Conservation (phyloP, 2,888 invertebrate species). For the Yponomeuta plumbellus region DNA sequence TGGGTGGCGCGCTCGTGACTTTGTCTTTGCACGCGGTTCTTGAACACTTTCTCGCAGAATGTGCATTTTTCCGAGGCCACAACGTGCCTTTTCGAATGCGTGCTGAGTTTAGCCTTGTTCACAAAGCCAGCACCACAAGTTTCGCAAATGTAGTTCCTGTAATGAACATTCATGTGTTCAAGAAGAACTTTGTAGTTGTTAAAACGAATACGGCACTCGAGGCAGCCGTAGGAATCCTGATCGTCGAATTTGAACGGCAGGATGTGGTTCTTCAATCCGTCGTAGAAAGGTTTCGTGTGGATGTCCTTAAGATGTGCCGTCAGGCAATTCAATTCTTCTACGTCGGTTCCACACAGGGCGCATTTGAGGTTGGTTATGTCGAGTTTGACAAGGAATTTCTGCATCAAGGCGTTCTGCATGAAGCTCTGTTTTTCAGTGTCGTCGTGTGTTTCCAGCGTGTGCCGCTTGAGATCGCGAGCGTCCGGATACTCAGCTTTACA, state of each 20-base stretch:
- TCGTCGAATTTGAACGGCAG: slow-evolving; percentile 41
- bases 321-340: slow-evolving; percentile 32
- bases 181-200: slow-evolving; percentile 41
- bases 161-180: slow-evolving; percentile 45
- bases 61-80: slow-evolving; percentile 47
- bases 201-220: slow-evolving; percentile 34
- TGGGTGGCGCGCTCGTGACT: slow-evolving; percentile 59
- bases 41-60: slow-evolving; percentile 58
- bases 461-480: slow-evolving; percentile 39
- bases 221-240: slow-evolving; percentile 34
- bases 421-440: slow-evolving; percentile 30
- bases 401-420: slow-evolving; percentile 35
- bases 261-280: slow-evolving; percentile 41
- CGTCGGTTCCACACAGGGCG: slow-evolving; percentile 33
- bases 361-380: slow-evolving; percentile 50
- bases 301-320: slow-evolving; percentile 36
- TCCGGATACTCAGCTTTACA: slow-evolving; percentile 34
- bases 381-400: slow-evolving; percentile 37
- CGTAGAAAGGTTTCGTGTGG: slow-evolving; percentile 36
- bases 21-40: slow-evolving; percentile 53
- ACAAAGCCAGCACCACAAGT: slow-evolving; percentile 43
- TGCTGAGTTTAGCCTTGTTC: slow-evolving; percentile 32
- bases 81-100: slow-evolving; percentile 43
- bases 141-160: slow-evolving; percentile 39
- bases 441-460: slow-evolving; percentile 34